These are phyloP conservation scores for Monoplex corrugatus DNA, from an alignment of 2,888 invertebrate species.

Conservation along the genomic window DNA sequence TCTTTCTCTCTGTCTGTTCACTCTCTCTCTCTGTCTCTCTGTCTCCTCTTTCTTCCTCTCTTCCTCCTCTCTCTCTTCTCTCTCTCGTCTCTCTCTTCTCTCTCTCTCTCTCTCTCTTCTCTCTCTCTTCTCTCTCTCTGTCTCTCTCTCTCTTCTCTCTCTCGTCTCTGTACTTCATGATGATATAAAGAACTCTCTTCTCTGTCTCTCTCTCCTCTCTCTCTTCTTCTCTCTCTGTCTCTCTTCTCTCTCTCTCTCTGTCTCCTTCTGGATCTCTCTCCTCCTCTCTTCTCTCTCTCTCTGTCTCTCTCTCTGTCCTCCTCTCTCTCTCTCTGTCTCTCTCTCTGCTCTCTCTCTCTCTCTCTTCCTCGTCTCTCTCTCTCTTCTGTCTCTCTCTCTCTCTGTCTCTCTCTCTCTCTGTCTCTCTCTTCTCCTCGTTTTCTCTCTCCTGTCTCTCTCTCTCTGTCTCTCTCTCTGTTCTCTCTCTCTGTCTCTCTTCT, in stretches of 20 bases:
- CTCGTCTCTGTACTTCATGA: too few relatives aligned
- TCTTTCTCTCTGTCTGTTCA: background rate
- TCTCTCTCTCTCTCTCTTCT: background rate
- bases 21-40: background rate
- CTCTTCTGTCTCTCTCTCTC: background rate
- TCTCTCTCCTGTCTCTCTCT: background rate
- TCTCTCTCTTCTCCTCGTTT: background rate
- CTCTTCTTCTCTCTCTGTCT: background rate
- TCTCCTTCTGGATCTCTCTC: background rate
- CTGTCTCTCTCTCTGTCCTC: conserved; percentile 41
- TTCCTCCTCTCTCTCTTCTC: background rate
- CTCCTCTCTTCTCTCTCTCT: background rate
- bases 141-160: conserved; percentile 29
- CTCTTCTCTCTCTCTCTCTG: background rate
- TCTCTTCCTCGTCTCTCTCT: background rate
- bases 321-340: background rate
- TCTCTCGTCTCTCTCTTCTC: background rate
- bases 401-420: background rate
- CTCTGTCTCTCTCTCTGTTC: background rate
- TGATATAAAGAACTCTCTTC: too few relatives aligned
- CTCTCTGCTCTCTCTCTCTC: background rate
- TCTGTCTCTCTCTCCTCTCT: background rate
- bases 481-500: too few relatives aligned
- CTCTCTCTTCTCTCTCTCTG: background rate
- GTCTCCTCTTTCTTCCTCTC: background rate